Conservation (phyloP, 92 coral and sea anemone species). For the Porites divaricata region DNA sequence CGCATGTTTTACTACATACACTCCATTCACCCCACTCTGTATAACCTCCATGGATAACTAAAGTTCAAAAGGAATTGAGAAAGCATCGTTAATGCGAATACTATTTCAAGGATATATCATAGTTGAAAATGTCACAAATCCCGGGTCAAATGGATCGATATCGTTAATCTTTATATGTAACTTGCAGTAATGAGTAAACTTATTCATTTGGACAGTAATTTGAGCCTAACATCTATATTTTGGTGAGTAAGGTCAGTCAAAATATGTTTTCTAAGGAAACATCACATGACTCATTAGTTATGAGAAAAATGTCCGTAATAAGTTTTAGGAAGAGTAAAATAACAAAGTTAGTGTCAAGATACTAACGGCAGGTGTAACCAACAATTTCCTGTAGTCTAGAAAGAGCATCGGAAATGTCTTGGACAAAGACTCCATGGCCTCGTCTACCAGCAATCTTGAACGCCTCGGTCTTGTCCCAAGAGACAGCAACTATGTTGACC, state of each 20-base stretch:
- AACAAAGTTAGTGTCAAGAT: background rate
- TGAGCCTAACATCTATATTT: no score
- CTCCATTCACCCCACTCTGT: conserved; percentile 19
- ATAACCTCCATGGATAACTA: conserved; percentile 27
- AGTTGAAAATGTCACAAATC: no score
- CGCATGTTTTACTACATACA: conserved; percentile 4
- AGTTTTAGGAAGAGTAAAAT: no score
- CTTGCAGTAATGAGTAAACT: no score
- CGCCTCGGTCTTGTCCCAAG: conserved; percentile 6
- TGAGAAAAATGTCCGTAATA: no score
- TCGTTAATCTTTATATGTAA: no score
- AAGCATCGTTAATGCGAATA: background rate
- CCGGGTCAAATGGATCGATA: no score
- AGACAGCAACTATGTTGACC: conserved; percentile 23
- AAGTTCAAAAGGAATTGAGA: background rate
- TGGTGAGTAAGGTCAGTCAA: no score
- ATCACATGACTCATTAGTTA: no score
- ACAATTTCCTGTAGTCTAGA: background rate
- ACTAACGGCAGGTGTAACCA: conserved; percentile 9
- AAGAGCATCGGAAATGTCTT: background rate
- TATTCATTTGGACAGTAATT: no score
- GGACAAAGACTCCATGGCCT: conserved; percentile 2
- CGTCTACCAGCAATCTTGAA: conserved; percentile 10
- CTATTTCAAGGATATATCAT: no score
- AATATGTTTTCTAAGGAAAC: no score